Base-by-base conservation (phyloP, 2,888 invertebrate species). In the Apantesis nais region DNA sequence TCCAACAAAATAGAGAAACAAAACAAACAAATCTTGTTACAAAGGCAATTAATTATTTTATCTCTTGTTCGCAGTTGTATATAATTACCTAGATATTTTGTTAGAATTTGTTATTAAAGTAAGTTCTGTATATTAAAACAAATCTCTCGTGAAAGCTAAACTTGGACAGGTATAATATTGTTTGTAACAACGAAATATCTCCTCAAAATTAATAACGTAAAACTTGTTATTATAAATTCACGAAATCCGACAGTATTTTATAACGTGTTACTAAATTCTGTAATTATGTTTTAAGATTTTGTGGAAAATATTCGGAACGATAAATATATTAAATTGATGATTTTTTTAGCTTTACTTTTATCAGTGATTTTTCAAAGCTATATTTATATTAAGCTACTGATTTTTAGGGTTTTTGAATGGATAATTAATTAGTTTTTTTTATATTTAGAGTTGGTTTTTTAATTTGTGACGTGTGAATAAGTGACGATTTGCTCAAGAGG, bases 111-210 rank as follows among this genome's bases (percentile, higher is more conserved):
- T 66, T 52, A 16, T 58, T 44, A 29, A 44, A 44, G 29, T 44
- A 29, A 80, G 63, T 63, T 58, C 25, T 58, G 29, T 58, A 58
- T 58, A 58, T 58, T 58, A 58, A 58, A 29, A 29, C 16, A 58
- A 58, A 29, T 62, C 14, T 62, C n/a, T 62, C 22, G 25, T 41
- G 25, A 44, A 63, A 63, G 29, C 19, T 63, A 63, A 63, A 29
- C 41, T 44, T 29, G 63, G 14, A 63, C 41, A 44, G 22, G 19
- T 44, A 44, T 41, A 63, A 41, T 19, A 39, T n/a, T 25, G 29
- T 22, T 58, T 44, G 11, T 11, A 63, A 44, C 29, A 63, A 29
- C 29, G 25, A 63, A 63, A 11, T 22, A 44, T 19, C 39, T 25
- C 25, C 25, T 62, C 16, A 16, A 58, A 58, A 25, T 58, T 29